Evolutionary conservation across 2,113 vertebrate genomes (phyloP), one percentile per base, ranked within the genome.

Genomic region (Lanius collurio): DNA sequence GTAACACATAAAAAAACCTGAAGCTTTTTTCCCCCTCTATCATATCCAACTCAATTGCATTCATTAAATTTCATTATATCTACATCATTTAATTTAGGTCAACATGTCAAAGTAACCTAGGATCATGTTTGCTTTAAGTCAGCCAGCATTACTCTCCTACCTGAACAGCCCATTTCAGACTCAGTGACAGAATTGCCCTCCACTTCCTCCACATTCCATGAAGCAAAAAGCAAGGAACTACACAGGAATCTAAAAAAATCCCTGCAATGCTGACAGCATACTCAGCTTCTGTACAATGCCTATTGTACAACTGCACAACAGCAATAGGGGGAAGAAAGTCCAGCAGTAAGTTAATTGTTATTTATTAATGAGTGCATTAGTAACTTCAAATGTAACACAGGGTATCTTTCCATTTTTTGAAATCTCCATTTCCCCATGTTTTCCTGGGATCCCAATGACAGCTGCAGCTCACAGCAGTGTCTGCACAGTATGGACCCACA

Each of bases 31-130:
- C 0, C 15, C 11, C 49, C 69, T 37, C 50, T n/a, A 69, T 42
- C 44, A 26, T 64, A 81, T 56, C 68, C 53, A 93, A 56, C 27
- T 95, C 56, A 62, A 80, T 41, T 74, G 76, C 57, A 89, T 90
- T 95, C 82, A 97, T 97, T 96, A 93, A 70, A 95, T 95, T 93
- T 95, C 85, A 95, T 97, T 97, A 95, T 77, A 93, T 96, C 95
- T 96, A 71, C 95, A 93, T 97, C 93, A 97, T 97, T 97, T 97
- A 97, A 98, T 98, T 84, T 97, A 97, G 96, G 97, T 97, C 97
- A 98, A 70, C 94, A 82, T 90, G 94, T 94, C 68, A 68, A 68
- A 96, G 49, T 56, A 95, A 94, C 69, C 86, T 84, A 97, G 83
- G 89, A 81, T 96, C 73, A 83, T 11, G 76, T 55, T 97, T 95